Evolutionary conservation across 2,113 vertebrate species (phyloP).

Genomic region (Peromyscus maniculatus): DNA sequence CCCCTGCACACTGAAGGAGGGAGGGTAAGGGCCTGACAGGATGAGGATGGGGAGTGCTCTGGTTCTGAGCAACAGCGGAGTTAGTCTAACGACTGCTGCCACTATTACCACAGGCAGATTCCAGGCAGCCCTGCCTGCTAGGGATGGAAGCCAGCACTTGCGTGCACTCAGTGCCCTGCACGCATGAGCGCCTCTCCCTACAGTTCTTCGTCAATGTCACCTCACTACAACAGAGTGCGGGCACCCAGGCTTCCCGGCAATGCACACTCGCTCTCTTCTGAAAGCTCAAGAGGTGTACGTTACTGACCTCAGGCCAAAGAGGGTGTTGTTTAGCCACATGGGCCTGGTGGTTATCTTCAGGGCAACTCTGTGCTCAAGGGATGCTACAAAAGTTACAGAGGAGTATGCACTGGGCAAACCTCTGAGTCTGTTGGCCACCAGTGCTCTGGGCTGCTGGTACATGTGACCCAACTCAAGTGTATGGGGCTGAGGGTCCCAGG

Average conservation of each 20-base stretch:
- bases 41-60: background rate
- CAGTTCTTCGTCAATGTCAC: background rate
- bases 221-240: background rate
- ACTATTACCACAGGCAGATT: background rate
- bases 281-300: background rate
- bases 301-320: background rate
- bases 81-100: too few species aligned
- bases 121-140: background rate
- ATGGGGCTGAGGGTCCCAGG: background rate
- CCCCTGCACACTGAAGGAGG: background rate
- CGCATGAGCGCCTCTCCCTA: background rate
- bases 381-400: background rate
- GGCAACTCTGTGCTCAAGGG: background rate
- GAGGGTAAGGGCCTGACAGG: background rate
- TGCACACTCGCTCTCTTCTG: background rate
- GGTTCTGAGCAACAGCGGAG: background rate
- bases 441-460: background rate
- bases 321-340: background rate
- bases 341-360: background rate
- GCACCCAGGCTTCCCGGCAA: background rate
- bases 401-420: background rate
- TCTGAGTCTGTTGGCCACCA: background rate
- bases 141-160: background rate
- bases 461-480: background rate
- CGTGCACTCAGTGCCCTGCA: background rate